Conservation (phyloP, 2,113 vertebrate species). For the Leucoraja erinaceus region DNA sequence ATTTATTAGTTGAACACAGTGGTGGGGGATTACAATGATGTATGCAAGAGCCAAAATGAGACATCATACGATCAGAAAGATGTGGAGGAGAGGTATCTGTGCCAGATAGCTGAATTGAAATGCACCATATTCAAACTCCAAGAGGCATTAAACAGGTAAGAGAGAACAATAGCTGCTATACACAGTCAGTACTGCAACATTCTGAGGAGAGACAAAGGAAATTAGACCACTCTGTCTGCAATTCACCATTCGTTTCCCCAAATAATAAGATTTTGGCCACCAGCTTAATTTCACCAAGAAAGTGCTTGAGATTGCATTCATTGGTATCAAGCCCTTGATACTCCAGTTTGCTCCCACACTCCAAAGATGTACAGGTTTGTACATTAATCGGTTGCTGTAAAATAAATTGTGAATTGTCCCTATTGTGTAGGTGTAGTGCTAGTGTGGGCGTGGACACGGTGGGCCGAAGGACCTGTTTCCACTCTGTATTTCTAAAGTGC, state of each 20-base stretch:
- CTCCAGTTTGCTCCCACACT: too few relatives aligned
- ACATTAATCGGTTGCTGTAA: too few relatives aligned
- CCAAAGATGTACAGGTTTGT: too few relatives aligned
- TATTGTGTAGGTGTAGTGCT: too few relatives aligned
- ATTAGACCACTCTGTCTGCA: neutral
- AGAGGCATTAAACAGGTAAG: neutral
- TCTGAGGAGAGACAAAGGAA: neutral
- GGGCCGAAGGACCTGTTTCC: too few relatives aligned
- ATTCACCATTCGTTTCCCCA: neutral
- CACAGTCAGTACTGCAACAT: neutral
- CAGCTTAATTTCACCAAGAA: neutral
- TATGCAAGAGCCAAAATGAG: neutral
- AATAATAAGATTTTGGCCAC: neutral
- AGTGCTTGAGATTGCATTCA: neutral
- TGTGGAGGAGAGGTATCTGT: neutral
- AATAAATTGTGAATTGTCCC: too few relatives aligned
- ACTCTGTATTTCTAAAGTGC: too few relatives aligned
- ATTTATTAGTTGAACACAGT: neutral
- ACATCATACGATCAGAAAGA: neutral
- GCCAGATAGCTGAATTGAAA: conserved; percentile 18
- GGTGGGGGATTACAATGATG: neutral
- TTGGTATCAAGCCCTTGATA: neutral
- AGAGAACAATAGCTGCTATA: neutral
- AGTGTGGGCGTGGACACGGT: too few relatives aligned
- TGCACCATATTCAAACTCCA: neutral